Conservation (phyloP, 2,797 vertebrate species). For the Dipus sagitta region DNA sequence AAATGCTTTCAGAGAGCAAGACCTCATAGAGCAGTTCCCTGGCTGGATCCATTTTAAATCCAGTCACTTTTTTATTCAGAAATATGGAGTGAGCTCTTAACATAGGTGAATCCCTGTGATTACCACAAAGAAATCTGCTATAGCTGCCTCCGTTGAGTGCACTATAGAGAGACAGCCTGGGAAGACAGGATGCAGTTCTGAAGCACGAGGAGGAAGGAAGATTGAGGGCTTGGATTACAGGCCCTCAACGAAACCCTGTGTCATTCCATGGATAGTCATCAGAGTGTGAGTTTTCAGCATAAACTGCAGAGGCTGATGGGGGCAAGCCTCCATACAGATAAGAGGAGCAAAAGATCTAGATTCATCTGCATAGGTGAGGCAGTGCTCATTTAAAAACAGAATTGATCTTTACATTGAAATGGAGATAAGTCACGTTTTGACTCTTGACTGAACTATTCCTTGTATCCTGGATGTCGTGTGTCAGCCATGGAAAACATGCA, state of each 20-base stretch:
- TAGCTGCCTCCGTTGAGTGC: not conserved
- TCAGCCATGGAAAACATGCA: not conserved
- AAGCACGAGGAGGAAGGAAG: not conserved
- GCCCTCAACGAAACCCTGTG: not conserved
- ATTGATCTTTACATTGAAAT: not conserved
- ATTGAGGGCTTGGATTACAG: not conserved
- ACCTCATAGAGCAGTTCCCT: not conserved
- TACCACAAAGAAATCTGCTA: not conserved
- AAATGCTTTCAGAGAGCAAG: not conserved
- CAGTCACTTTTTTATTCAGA: conserved; percentile 14
- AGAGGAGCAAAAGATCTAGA: not conserved
- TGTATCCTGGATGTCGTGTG: not conserved
- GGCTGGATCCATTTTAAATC: not conserved
- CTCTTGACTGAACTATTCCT: not conserved
- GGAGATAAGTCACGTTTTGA: not conserved
- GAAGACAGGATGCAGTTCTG: not conserved
- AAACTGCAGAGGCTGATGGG: not conserved
- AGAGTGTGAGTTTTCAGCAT: not conserved
- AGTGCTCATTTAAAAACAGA: not conserved
- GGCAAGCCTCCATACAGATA: not conserved
- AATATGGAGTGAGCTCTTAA: not conserved
- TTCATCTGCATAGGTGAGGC: not conserved
- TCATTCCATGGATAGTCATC: not conserved
- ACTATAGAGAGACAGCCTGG: not conserved
- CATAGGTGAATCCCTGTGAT: not conserved